A percentile compares a stretch with the other conserved stretches of the same genome.
Conservation (phyloP, 2,113 vertebrate species). For the Coptodon bakossiorum region DNA sequence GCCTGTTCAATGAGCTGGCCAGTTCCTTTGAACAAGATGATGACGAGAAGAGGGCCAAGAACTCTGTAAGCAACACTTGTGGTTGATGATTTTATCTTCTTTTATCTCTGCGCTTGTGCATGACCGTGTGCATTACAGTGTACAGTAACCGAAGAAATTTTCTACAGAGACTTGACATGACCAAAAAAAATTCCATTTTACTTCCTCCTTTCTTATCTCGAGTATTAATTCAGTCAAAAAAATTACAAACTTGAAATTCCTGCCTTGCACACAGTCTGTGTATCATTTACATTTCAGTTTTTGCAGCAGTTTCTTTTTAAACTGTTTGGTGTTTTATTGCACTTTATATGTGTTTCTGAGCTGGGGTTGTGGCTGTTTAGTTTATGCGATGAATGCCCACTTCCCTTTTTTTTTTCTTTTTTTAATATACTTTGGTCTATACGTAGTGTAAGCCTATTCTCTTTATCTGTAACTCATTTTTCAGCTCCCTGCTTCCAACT, state of each 20-base stretch:
- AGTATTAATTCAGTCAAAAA: background rate
- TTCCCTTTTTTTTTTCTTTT: background rate
- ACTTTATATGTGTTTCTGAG: background rate
- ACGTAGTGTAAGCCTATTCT: background rate
- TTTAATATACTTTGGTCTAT: background rate
- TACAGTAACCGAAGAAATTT: background rate
- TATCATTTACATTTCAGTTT: background rate
- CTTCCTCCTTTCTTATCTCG: background rate
- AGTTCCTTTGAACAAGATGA: slow-evolving; percentile 95
- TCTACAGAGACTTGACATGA: background rate
- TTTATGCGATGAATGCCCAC: background rate
- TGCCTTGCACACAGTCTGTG: background rate
- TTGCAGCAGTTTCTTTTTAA: background rate
- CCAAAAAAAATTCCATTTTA: background rate
- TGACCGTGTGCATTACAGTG: background rate
- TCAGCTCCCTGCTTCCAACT: slow-evolving; percentile 60
- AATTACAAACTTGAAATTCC: background rate
- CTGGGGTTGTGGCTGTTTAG: background rate
- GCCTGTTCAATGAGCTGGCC: slow-evolving; percentile 93
- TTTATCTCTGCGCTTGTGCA: background rate
- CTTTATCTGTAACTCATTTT: background rate
- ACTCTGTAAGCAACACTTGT: slow-evolving; percentile 62
- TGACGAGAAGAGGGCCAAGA: slow-evolving; percentile 83
- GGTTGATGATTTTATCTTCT: background rate
- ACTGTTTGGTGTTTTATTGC: background rate